Percentiles rank a stretch among this genome's conserved stretches.
phyloP scores from a whole-genome alignment of 2,888 invertebrate genomes.

The Ornithoptera alexandrae region DNA sequence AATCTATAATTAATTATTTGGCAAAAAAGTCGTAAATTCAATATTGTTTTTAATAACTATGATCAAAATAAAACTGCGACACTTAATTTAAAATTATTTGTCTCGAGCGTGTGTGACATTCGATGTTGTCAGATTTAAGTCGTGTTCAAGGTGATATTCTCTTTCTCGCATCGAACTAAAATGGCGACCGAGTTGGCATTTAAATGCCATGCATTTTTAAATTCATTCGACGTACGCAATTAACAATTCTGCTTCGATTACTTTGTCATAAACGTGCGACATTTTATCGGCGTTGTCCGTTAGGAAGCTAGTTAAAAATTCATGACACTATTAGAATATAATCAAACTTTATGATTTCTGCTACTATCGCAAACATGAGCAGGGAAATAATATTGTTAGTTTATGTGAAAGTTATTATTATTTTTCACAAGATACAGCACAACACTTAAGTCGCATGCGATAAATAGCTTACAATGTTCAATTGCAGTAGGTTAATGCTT shows the following conservation, averaged over 20 bases:
- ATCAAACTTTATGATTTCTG: constrained; percentile 60
- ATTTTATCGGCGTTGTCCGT: constrained; percentile 53
- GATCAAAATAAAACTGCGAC: constrained; percentile 53
- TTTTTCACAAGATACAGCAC: constrained; percentile 9
- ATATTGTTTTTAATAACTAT: constrained; percentile 32
- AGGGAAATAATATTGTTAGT: constrained; percentile 47
- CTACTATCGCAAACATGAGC: constrained; percentile 54
- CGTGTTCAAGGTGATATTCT: constrained; percentile 77
- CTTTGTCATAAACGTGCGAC: constrained; percentile 68
- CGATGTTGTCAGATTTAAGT: constrained; percentile 79
- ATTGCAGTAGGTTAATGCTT: neutral
- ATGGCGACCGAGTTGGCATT: constrained; percentile 76
- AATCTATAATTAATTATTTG: too few relatives aligned
- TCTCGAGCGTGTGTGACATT: constrained; percentile 73
- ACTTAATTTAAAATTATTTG: constrained; percentile 67
- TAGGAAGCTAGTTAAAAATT: constrained; percentile 62
- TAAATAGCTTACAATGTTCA: constrained; percentile 20
- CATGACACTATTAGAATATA: constrained; percentile 52
- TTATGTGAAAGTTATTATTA: constrained; percentile 49
- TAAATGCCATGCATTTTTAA: constrained; percentile 80
- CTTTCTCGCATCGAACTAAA: constrained; percentile 71
- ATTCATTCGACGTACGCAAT: constrained; percentile 73
- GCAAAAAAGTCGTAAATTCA: neutral
- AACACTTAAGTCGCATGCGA: constrained; percentile 21
- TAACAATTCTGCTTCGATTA: constrained; percentile 74